A percentile compares a stretch with the other conserved stretches of the same genome.
Conservation (phyloP, 2,888 invertebrate genomes). For the Subacronicta megacephala region DNA sequence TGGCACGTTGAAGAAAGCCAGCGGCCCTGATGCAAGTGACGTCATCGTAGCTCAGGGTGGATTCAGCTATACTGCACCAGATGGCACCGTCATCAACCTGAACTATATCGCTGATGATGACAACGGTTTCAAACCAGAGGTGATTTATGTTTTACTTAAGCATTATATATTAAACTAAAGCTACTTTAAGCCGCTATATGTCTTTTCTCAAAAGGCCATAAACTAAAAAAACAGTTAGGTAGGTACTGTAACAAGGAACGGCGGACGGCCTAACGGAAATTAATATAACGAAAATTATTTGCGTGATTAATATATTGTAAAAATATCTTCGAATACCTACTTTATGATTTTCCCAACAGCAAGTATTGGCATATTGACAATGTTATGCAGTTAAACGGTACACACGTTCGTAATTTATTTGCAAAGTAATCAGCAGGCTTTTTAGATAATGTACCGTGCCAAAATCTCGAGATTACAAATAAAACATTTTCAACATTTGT, state of each 20-base stretch:
- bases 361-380: no score
- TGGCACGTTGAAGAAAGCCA: slow-evolving; percentile 93
- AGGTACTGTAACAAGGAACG: no score
- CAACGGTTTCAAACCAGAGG: slow-evolving; percentile 90
- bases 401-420: not conserved
- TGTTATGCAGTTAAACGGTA: no score
- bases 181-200: no score
- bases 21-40: slow-evolving; percentile 91
- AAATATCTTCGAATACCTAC: no score
- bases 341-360: no score
- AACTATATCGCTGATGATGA: slow-evolving; percentile 93
- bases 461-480: not conserved
- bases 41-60: slow-evolving; percentile 92
- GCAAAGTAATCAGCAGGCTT: not conserved
- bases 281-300: no score
- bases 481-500: not conserved
- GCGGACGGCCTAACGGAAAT: no score
- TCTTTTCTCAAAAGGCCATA: no score
- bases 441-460: not conserved
- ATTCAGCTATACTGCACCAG: slow-evolving; percentile 92
- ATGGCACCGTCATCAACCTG: slow-evolving; percentile 92
- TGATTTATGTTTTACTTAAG: slow-evolving; percentile 39
- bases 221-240: no score
- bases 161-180: no score
- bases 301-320: no score